Conservation (phyloP, 1,140 invertebrate species). For the Drosophila subobscura region DNA sequence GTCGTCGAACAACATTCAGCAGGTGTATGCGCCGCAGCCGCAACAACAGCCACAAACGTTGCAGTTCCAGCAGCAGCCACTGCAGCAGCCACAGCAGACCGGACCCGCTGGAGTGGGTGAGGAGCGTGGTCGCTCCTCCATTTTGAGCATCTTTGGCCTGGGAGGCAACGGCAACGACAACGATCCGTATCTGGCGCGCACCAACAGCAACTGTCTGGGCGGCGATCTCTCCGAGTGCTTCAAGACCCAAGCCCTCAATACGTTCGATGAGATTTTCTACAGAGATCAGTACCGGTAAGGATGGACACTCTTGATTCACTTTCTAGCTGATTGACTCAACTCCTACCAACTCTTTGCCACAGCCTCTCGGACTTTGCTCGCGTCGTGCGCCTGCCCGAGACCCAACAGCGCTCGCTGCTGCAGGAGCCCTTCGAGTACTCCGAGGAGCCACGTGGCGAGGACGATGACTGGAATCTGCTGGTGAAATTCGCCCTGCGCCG, state of each 20-base stretch:
- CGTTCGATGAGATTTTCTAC: slow-evolving; percentile 90
- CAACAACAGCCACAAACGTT: slow-evolving; percentile 57
- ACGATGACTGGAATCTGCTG: slow-evolving; percentile 91
- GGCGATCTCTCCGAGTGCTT: slow-evolving; percentile 92
- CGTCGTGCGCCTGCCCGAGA: slow-evolving; percentile 87
- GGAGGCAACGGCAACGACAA: slow-evolving; percentile 86
- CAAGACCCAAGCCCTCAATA: slow-evolving; percentile 89
- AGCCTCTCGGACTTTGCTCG: slow-evolving; percentile 88
- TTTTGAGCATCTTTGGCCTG: slow-evolving; percentile 90
- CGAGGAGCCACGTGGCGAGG: slow-evolving; percentile 87
- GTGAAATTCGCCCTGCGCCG: slow-evolving; percentile 90
- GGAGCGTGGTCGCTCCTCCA: slow-evolving; percentile 82
- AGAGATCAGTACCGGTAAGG: slow-evolving; percentile 85
- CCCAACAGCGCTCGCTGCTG: slow-evolving; percentile 86
- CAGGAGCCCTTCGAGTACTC: slow-evolving; percentile 89
- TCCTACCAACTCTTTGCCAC: slow-evolving; percentile 17
- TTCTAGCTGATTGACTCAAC: not conserved
- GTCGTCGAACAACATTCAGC: slow-evolving; percentile 74
- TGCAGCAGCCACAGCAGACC: slow-evolving; percentile 46
- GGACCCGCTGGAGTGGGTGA: slow-evolving; percentile 48
- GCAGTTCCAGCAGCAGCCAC: slow-evolving; percentile 62
- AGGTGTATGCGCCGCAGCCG: slow-evolving; percentile 70
- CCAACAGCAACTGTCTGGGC: slow-evolving; percentile 88
- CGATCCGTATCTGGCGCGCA: slow-evolving; percentile 89
- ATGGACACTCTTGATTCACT: not conserved